These are phyloP conservation scores for Blastomussa wellsi DNA, from an alignment of 92 coral and sea anemone species.

Conservation along the genomic window DNA sequence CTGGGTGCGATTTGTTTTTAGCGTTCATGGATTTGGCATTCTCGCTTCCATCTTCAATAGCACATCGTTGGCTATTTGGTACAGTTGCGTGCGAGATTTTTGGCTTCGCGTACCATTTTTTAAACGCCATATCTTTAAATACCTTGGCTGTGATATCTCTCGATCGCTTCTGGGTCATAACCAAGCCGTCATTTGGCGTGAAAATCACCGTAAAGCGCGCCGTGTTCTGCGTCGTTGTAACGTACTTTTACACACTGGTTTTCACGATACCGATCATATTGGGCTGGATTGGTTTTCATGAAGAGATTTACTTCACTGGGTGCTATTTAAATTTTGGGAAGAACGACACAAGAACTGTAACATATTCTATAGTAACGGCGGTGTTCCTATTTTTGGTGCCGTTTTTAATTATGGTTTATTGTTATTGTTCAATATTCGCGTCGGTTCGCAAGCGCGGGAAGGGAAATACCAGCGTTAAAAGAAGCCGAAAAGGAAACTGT, in stretches of 20 bases:
- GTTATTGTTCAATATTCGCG: constrained; percentile 72
- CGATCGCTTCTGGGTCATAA: constrained; percentile 86
- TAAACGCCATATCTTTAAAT: constrained; percentile 75
- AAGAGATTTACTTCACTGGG: constrained; percentile 76
- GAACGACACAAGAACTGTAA: constrained; percentile 38
- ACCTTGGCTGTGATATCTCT: constrained; percentile 86
- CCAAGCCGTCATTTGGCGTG: constrained; percentile 74
- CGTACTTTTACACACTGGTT: constrained; percentile 68
- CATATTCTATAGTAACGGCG: constrained; percentile 61
- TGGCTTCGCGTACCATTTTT: constrained; percentile 73
- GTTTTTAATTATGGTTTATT: constrained; percentile 66
- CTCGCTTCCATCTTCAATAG: constrained; percentile 72
- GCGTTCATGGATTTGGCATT: constrained; percentile 74
- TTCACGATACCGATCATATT: constrained; percentile 74
- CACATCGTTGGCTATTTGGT: constrained; percentile 78
- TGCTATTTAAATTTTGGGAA: constrained; percentile 72
- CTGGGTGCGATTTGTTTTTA: constrained; percentile 70
- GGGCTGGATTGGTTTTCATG: constrained; percentile 65
- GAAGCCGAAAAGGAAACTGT: constrained; percentile 38
- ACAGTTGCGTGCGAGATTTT: constrained; percentile 51
- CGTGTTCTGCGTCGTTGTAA: constrained; percentile 55
- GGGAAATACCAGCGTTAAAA: constrained; percentile 29
- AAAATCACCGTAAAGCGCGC: constrained; percentile 74
- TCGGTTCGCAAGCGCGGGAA: constrained; percentile 70
- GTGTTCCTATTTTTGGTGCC: constrained; percentile 76